These are phyloP conservation scores for Corynorhinus townsendii DNA, from an alignment of 2,113 vertebrate species.

Conservation along the genomic window DNA sequence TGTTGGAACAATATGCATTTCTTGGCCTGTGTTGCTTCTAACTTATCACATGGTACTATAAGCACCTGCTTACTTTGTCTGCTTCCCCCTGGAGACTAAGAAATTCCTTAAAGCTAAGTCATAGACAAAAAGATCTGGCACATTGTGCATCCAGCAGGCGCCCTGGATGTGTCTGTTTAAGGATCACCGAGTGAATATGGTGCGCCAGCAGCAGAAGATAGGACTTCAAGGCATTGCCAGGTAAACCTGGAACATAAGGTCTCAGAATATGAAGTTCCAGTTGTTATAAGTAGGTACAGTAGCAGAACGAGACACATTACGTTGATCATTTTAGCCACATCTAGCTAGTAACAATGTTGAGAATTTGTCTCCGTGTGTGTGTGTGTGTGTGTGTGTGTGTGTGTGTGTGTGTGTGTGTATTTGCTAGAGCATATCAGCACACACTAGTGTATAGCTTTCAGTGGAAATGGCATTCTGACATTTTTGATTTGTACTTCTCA, in stretches of 20 bases:
- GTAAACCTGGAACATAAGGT: neutral
- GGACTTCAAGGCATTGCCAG: neutral
- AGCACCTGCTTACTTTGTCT: neutral
- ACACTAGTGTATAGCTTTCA: neutral
- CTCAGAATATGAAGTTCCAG: neutral
- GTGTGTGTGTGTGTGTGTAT: neutral
- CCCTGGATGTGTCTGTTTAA: neutral
- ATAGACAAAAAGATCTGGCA: neutral
- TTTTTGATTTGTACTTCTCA: neutral
- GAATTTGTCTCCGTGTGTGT: neutral
- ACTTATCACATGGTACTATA: neutral
- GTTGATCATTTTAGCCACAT: neutral
- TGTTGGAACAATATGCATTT: neutral
- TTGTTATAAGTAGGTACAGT: neutral
- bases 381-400: too few species aligned
- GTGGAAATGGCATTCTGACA: neutral
- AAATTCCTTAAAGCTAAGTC: neutral
- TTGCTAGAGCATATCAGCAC: neutral
- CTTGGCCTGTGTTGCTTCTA: neutral
- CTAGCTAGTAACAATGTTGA: neutral
- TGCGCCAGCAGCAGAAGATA: neutral
- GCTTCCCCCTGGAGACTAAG: neutral
- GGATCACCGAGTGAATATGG: neutral
- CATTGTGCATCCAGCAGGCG: neutral
- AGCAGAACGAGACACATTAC: neutral